Evolutionary conservation across 2,888 invertebrate genomes (phyloP).

Genomic region (Scaeva pyrastri): DNA sequence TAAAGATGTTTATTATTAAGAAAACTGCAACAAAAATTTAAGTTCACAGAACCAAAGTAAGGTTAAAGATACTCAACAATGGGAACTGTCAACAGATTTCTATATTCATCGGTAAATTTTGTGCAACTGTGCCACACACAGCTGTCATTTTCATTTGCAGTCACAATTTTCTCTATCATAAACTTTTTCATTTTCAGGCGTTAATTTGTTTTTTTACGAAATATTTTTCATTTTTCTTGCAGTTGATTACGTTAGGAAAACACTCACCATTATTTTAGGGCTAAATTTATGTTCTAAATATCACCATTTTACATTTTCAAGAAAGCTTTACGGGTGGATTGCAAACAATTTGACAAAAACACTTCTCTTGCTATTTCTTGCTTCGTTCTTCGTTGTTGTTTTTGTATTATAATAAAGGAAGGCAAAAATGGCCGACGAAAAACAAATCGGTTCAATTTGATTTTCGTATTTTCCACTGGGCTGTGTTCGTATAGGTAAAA

Average conservation of each 20-base stretch:
- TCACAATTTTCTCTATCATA: slow-evolving; percentile 68
- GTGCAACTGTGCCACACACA: slow-evolving; percentile 73
- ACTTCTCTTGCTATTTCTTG: slow-evolving; percentile 70
- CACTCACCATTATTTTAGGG: slow-evolving; percentile 50
- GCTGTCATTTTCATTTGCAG: slow-evolving; percentile 76
- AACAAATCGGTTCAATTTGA: slow-evolving; percentile 65
- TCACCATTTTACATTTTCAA: slow-evolving; percentile 63
- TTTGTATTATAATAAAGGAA: slow-evolving; percentile 59
- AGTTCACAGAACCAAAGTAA: slow-evolving; percentile 42
- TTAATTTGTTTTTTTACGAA: slow-evolving; percentile 6
- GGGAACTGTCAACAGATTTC: slow-evolving; percentile 69
- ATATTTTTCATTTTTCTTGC: not conserved
- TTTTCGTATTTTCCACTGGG: slow-evolving; percentile 36
- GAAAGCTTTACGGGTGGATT: slow-evolving; percentile 66
- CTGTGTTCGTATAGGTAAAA: not conserved
- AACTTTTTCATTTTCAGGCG: slow-evolving; percentile 41
- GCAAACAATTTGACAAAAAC: slow-evolving; percentile 75
- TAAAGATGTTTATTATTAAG: not conserved
- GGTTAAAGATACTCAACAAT: slow-evolving; percentile 69
- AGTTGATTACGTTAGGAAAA: not conserved
- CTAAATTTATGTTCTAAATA: slow-evolving; percentile 47
- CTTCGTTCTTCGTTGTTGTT: slow-evolving; percentile 65
- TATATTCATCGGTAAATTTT: slow-evolving; percentile 72
- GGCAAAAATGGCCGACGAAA: slow-evolving; percentile 69
- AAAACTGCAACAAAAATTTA: slow-evolving; percentile 52